Evolutionary conservation across 2,888 invertebrate species (phyloP).

Genomic region (Litoditis marina): DNA sequence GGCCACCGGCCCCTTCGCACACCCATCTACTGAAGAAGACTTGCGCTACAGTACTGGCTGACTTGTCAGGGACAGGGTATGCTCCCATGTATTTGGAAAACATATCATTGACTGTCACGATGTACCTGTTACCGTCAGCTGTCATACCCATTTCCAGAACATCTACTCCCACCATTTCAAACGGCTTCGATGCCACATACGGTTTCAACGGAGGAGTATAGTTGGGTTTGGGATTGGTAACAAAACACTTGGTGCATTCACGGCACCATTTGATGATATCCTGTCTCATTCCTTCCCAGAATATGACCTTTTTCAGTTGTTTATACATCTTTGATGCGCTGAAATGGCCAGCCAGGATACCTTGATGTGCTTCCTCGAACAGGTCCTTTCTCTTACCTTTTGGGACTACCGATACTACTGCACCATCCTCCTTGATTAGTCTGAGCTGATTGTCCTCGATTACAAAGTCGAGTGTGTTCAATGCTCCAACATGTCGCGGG

Average conservation of each 20-base stretch:
- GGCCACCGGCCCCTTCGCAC: not conserved
- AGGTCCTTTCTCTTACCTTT: not conserved
- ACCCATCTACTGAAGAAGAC: constrained; percentile 3
- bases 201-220: constrained; percentile 1
- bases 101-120: constrained; percentile 2
- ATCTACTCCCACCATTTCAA: no score
- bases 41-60: not conserved
- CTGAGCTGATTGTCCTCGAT: no score
- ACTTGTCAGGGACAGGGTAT: constrained; percentile 1
- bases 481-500: no score
- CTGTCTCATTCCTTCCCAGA: no score
- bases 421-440: not conserved
- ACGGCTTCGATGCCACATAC: no score
- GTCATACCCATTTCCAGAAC: no score
- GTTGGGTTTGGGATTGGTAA: not conserved
- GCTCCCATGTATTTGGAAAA: constrained; percentile 5
- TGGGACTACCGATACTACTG: constrained; percentile 1
- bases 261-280: no score
- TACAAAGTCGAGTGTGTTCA: no score
- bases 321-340: not conserved
- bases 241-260: no score
- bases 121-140: no score
- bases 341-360: no score
- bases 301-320: not conserved
- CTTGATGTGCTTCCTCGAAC: constrained; percentile 1